Percentiles rank a stretch among this genome's conserved stretches.
Evolutionary conservation across 2,888 invertebrate genomes (phyloP).

Genomic region (Sarcophaga rosellei): DNA sequence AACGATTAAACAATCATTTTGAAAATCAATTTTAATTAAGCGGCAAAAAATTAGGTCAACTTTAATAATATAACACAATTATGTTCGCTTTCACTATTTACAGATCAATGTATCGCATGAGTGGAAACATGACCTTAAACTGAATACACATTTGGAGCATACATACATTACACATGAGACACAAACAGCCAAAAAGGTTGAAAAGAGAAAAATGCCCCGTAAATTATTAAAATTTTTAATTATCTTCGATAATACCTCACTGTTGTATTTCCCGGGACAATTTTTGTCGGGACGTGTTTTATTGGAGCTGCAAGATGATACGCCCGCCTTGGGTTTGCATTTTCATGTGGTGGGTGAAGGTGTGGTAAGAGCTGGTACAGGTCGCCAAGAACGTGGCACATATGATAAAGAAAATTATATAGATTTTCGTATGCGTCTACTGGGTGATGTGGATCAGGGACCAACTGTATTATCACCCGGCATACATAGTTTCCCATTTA

Average conservation of each 20-base stretch:
- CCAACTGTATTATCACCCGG: slow-evolving; percentile 93
- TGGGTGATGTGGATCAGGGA: slow-evolving; percentile 93
- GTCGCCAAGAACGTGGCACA: slow-evolving; percentile 89
- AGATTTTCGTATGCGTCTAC: slow-evolving; percentile 95
- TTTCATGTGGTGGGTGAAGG: slow-evolving; percentile 97
- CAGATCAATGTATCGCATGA: slow-evolving; percentile 31
- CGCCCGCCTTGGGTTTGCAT: slow-evolving; percentile 93
- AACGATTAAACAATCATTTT: slow-evolving; percentile 28
- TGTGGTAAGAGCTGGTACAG: slow-evolving; percentile 92
- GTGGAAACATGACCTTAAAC: slow-evolving; percentile 45
- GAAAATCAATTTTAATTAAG: slow-evolving; percentile 22
- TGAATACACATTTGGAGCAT: not conserved
- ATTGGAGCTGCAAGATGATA: slow-evolving; percentile 96
- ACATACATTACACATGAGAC: slow-evolving; percentile 13
- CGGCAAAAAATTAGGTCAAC: slow-evolving; percentile 32
- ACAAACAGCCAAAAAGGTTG: not conserved
- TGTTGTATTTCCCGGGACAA: slow-evolving; percentile 96
- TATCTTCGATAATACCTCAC: slow-evolving; percentile 95
- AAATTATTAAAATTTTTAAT: slow-evolving; percentile 96
- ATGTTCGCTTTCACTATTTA: slow-evolving; percentile 19
- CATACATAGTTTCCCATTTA: slow-evolving; percentile 97
- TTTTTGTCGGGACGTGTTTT: slow-evolving; percentile 95
- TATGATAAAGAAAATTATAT: slow-evolving; percentile 97
- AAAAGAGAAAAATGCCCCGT: slow-evolving; percentile 85
- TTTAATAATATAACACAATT: not conserved